Conservation (phyloP, 1,140 invertebrate species). For the Delia radicum region DNA sequence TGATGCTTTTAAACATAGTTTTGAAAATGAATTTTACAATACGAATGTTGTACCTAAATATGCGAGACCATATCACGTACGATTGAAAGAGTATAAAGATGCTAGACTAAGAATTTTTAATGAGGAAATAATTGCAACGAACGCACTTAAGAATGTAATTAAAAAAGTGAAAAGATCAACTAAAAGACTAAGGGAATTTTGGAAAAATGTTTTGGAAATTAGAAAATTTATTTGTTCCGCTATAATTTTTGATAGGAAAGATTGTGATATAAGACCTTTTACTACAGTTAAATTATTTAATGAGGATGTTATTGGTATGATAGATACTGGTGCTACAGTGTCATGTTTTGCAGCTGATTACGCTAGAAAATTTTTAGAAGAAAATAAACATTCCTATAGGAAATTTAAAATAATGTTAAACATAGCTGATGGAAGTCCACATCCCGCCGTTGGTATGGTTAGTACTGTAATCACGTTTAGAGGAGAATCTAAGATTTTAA, state of each 20-base stretch:
- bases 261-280: neutral
- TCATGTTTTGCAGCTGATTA: neutral
- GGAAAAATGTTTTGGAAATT: neutral
- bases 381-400: neutral
- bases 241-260: neutral
- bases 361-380: neutral
- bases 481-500: neutral
- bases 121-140: neutral
- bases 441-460: neutral
- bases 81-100: neutral
- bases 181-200: neutral
- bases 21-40: neutral
- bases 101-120: neutral
- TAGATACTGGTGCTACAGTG: neutral
- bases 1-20: neutral
- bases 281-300: neutral
- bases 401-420: neutral
- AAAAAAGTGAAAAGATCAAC: neutral
- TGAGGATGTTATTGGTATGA: neutral
- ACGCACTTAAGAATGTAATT: neutral
- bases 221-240: neutral
- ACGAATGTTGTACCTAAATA: neutral
- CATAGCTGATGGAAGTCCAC: neutral
- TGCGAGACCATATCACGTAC: neutral
- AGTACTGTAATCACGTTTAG: neutral